These are phyloP conservation scores for Neopelma chrysocephalum DNA, from an alignment of 2,797 vertebrate species.

Conservation along the genomic window DNA sequence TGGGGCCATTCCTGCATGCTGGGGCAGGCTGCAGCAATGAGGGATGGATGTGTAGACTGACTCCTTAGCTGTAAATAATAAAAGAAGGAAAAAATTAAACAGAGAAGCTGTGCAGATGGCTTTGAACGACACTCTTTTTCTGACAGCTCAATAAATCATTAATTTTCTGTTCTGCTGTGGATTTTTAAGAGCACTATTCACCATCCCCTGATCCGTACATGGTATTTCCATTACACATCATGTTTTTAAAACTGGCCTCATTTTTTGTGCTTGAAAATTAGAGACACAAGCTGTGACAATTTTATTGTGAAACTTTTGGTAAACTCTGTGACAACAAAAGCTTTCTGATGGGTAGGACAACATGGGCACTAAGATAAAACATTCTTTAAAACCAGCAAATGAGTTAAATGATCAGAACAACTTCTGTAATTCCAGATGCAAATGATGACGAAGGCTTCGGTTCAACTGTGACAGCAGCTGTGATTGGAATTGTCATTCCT, in stretches of 20 bases:
- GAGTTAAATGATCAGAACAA: neutral
- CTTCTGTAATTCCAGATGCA: slow-evolving; percentile 81
- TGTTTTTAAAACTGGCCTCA: neutral
- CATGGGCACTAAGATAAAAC: neutral
- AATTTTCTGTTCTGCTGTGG: neutral
- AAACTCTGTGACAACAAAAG: neutral
- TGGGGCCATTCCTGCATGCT: neutral
- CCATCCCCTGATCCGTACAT: neutral
- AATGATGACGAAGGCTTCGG: slow-evolving; percentile 87
- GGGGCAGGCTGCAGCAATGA: neutral
- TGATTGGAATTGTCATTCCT: slow-evolving; percentile 92
- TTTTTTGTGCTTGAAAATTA: neutral
- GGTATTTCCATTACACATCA: neutral
- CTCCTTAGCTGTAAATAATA: neutral
- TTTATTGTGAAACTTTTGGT: neutral
- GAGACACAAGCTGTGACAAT: neutral
- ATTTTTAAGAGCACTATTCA: neutral
- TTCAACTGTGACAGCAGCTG: slow-evolving; percentile 92
- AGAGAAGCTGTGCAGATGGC: neutral
- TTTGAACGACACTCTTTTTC: neutral
- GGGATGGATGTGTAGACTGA: neutral
- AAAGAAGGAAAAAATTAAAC: neutral
- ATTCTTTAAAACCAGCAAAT: neutral
- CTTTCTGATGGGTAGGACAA: neutral
- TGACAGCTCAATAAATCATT: slow-evolving; percentile 10